These are phyloP conservation scores for Bombycilla garrulus DNA, from an alignment of 2,113 vertebrate genomes.

Conservation along the genomic window DNA sequence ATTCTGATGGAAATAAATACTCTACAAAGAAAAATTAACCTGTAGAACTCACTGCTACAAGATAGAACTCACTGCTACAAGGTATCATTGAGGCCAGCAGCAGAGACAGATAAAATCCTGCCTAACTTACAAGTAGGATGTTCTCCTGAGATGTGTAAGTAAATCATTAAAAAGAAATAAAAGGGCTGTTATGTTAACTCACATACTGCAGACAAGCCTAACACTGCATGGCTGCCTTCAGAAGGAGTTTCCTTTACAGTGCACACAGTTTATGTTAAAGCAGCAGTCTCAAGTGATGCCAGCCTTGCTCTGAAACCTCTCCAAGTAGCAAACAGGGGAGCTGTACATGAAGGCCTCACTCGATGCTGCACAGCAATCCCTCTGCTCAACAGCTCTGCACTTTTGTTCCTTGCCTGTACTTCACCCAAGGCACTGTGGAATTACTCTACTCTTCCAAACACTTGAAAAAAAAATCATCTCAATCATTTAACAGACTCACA, in stretches of 20 bases:
- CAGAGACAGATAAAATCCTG: background rate
- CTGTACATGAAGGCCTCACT: accelerated
- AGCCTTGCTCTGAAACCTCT: background rate
- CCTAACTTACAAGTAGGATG: background rate
- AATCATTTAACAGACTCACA: background rate
- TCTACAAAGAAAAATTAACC: background rate
- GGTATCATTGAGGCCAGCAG: background rate
- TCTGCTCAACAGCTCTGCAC: background rate
- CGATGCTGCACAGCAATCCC: background rate
- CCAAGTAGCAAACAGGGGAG: accelerated
- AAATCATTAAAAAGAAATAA: background rate
- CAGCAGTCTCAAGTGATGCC: background rate
- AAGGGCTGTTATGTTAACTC: background rate
- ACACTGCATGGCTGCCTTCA: background rate
- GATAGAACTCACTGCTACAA: background rate
- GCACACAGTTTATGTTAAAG: background rate
- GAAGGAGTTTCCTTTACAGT: background rate
- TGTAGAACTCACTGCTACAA: background rate
- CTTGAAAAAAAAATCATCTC: background rate
- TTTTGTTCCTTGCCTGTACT: background rate
- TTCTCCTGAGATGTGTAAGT: background rate
- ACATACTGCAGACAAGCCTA: background rate
- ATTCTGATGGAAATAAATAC: background rate
- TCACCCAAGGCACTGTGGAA: background rate
- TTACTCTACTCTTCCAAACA: background rate